These are phyloP conservation scores for Ligdia adustata DNA, from an alignment of 2,888 invertebrate genomes.

Conservation along the genomic window DNA sequence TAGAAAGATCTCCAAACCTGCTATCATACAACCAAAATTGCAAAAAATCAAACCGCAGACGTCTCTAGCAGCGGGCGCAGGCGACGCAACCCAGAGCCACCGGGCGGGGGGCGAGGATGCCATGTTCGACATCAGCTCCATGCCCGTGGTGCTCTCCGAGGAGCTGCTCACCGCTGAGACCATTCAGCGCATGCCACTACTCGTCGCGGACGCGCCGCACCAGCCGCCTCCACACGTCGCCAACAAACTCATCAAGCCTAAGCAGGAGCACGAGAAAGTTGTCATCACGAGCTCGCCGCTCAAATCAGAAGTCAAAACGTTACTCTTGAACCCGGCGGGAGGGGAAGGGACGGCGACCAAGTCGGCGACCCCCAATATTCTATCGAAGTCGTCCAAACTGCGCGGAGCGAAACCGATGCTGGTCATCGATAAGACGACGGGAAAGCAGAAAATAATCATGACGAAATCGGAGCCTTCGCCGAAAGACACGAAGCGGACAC, in stretches of 20 bases:
- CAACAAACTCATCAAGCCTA: constrained; percentile 62
- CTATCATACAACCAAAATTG: constrained; percentile 50
- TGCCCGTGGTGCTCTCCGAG: constrained; percentile 90
- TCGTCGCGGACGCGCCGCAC: constrained; percentile 73
- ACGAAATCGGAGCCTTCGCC: constrained; percentile 64
- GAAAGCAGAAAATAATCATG: constrained; percentile 78
- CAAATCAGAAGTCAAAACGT: constrained; percentile 69
- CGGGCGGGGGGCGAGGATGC: constrained; percentile 62
- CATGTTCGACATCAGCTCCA: constrained; percentile 89
- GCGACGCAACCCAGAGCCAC: constrained; percentile 50
- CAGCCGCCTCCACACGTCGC: no score
- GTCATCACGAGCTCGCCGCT: constrained; percentile 49
- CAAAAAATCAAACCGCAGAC: constrained; percentile 66
- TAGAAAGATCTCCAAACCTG: constrained; percentile 63
- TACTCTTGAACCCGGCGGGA: constrained; percentile 64
- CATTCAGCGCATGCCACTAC: constrained; percentile 88
- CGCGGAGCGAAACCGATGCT: constrained; percentile 76
- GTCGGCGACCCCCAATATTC: constrained; percentile 74
- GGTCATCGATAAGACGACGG: constrained; percentile 74
- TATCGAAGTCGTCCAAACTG: constrained; percentile 76
- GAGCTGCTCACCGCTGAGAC: constrained; percentile 87
- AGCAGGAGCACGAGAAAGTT: constrained; percentile 62
- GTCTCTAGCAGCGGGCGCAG: constrained; percentile 55
- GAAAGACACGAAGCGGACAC: constrained; percentile 61
- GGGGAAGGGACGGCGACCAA: constrained; percentile 64